phyloP scores from a whole-genome alignment of 2,888 invertebrate species.

The Neoascia interrupta region DNA sequence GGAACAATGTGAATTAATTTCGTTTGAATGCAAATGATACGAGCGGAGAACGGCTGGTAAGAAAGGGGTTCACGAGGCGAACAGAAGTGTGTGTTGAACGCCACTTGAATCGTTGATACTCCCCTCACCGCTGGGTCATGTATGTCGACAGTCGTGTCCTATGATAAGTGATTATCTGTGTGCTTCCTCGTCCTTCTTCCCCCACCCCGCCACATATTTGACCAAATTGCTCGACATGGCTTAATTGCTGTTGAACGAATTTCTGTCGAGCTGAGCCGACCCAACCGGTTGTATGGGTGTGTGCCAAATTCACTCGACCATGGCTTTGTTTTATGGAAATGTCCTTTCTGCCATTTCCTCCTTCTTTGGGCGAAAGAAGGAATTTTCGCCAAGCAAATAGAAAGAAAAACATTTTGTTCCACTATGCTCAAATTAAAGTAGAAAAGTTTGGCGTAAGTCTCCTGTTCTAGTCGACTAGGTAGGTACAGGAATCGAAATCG shows the following conservation, averaged over 20 bases:
- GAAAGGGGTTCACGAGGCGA: neutral
- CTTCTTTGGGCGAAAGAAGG: too few relatives aligned
- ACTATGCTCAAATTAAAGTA: constrained; percentile 61
- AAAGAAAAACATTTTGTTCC: too few relatives aligned
- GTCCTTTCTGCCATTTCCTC: constrained; percentile 23
- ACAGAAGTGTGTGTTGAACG: constrained; percentile 22
- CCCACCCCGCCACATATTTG: constrained; percentile 10
- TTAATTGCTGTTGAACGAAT: constrained; percentile 65
- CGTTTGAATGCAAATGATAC: constrained; percentile 67
- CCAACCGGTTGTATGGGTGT: constrained; percentile 40
- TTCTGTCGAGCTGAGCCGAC: constrained; percentile 21
- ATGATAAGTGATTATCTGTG: constrained; percentile 60
- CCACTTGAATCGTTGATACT: constrained; percentile 15
- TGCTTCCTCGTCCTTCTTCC: constrained; percentile 26
- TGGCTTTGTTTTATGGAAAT: constrained; percentile 44
- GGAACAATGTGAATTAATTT: constrained; percentile 68
- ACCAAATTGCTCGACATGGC: constrained; percentile 55
- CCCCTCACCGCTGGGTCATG: neutral
- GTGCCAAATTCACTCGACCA: constrained; percentile 34
- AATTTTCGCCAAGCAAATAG: too few relatives aligned
- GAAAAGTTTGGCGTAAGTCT: constrained; percentile 39
- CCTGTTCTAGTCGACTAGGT: constrained; percentile 54
- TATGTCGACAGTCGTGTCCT: neutral
- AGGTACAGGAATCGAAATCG: too few relatives aligned
- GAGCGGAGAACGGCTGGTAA: constrained; percentile 11